Evolutionary conservation across 2,797 vertebrate species (phyloP).

Genomic region (Pseudochaenichthys georgianus): DNA sequence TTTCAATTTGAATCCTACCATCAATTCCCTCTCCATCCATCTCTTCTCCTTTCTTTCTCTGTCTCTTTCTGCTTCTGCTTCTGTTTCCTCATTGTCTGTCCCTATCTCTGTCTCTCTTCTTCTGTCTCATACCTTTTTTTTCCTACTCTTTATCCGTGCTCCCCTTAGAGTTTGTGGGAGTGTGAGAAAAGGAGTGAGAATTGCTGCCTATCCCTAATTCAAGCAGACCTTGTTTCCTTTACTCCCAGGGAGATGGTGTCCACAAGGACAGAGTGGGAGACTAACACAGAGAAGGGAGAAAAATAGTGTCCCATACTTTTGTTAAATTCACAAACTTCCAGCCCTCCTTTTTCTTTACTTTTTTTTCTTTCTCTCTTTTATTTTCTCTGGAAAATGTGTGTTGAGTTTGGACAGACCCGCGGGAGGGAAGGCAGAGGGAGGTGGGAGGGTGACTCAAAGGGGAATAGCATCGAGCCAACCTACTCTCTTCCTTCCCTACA

Average conservation of each 20-base stretch:
- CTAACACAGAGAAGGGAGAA: constrained; percentile 12
- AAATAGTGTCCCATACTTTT: constrained; percentile 59
- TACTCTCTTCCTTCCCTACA: constrained; percentile 31
- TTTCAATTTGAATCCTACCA: constrained; percentile 62
- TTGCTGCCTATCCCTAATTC: constrained; percentile 64
- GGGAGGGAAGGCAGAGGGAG: constrained; percentile 60
- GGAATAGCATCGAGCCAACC: constrained; percentile 67
- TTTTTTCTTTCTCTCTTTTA: constrained; percentile 22
- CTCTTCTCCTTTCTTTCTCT: constrained; percentile 42
- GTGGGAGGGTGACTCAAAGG: constrained; percentile 50
- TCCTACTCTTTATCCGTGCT: constrained; percentile 51
- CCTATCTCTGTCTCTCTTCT: constrained; percentile 12
- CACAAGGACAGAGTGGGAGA: constrained; percentile 61
- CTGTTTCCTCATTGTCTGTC: constrained; percentile 19
- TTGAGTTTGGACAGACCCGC: constrained; percentile 80
- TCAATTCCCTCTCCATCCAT: constrained; percentile 49
- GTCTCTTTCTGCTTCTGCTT: constrained; percentile 32
- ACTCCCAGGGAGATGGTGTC: constrained; percentile 75
- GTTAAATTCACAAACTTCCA: constrained; percentile 66
- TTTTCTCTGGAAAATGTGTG: constrained; percentile 84
- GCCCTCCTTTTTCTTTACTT: constrained; percentile 21
- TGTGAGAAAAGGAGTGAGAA: constrained; percentile 29
- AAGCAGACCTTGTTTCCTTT: constrained; percentile 70
- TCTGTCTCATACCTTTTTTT: background rate
- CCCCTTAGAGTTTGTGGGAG: constrained; percentile 38